Percentiles rank a stretch among this genome's conserved stretches.
phyloP scores from a whole-genome alignment of 2,113 vertebrate species.

The Alouatta palliata region DNA sequence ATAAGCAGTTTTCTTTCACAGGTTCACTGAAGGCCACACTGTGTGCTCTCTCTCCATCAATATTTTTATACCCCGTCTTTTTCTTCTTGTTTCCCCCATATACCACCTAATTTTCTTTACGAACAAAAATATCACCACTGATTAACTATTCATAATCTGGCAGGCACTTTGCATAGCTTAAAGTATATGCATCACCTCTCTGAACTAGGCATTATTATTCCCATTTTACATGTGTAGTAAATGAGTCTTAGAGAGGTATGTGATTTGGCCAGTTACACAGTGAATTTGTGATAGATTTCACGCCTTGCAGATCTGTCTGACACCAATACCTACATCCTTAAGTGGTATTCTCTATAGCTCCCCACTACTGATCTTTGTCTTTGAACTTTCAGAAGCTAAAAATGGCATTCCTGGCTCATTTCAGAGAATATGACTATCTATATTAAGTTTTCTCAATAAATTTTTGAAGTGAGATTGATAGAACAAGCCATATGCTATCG shows the following conservation, averaged over 20 bases:
- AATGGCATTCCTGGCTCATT: not conserved
- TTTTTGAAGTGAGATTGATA: not conserved
- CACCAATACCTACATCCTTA: not conserved
- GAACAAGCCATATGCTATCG: not conserved
- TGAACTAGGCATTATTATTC: not conserved
- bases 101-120: not conserved
- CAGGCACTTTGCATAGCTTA: not conserved
- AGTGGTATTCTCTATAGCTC: not conserved
- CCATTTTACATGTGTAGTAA: not conserved
- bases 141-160: not conserved
- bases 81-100: not conserved
- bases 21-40: not conserved
- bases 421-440: not conserved
- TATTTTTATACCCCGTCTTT: not conserved
- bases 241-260: not conserved
- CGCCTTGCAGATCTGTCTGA: not conserved
- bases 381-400: not conserved
- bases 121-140: not conserved
- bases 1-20: not conserved
- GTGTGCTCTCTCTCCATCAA: not conserved
- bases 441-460: not conserved
- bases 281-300: not conserved
- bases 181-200: not conserved
- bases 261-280: not conserved
- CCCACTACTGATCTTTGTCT: not conserved